These are phyloP conservation scores for Rhopalosiphum padi DNA, from an alignment of 1,140 invertebrate species.

Conservation along the genomic window DNA sequence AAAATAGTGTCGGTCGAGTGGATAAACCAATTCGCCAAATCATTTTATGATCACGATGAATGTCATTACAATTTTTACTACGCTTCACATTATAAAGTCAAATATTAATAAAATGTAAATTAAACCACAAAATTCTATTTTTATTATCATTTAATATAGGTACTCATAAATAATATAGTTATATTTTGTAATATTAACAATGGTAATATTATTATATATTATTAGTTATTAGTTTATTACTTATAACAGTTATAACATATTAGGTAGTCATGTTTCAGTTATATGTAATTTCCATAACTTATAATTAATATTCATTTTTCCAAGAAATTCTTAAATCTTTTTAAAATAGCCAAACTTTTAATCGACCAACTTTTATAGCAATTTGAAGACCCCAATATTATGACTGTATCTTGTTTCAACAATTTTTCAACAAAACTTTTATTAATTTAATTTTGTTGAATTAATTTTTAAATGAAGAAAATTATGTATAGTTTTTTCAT, in stretches of 20 bases:
- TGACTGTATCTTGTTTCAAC: not conserved
- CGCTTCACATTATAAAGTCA: not conserved
- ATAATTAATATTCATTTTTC: not conserved
- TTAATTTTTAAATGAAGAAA: slow-evolving; percentile 10
- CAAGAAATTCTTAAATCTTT: not conserved
- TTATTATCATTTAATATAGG: not conserved
- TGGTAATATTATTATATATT: not conserved
- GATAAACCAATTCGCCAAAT: not conserved
- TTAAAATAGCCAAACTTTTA: not conserved
- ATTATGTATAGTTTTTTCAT: not conserved
- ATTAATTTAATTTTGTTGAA: slow-evolving; percentile 12
- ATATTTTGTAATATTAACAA: slow-evolving; percentile 3
- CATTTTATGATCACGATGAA: not conserved
- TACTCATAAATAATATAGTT: not conserved
- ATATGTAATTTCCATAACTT: not conserved
- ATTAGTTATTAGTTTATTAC: not conserved
- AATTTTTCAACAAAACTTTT: slow-evolving; percentile 10
- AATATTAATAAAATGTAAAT: not conserved
- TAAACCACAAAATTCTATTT: not conserved
- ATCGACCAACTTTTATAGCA: not conserved
- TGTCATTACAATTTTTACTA: not conserved
- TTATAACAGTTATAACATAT: not conserved
- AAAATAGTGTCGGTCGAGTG: not conserved
- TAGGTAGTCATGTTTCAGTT: not conserved
- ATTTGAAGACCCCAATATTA: not conserved